These are phyloP conservation scores for Copsychus sechellarum DNA, from an alignment of 2,113 vertebrate genomes.

Conservation along the genomic window DNA sequence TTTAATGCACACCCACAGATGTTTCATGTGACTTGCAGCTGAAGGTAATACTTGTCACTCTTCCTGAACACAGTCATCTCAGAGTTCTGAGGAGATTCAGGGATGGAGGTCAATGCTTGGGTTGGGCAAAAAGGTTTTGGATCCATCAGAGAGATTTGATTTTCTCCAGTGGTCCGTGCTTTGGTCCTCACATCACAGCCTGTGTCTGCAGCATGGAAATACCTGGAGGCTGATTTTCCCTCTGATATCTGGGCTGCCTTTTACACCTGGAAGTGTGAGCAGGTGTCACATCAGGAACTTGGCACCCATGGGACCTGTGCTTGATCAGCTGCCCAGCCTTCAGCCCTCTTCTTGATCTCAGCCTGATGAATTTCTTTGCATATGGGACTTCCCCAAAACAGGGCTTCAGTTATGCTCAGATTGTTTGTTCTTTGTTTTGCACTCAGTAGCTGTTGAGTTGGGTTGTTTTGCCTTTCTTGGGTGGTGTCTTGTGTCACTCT, in stretches of 20 bases:
- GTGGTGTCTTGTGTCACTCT: not conserved
- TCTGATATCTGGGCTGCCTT: not conserved
- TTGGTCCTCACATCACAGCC: not conserved
- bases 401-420: not conserved
- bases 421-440: not conserved
- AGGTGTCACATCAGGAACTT: not conserved
- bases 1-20: constrained; percentile 46
- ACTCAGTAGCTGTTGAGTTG: not conserved
- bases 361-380: not conserved
- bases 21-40: constrained; percentile 11
- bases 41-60: not conserved
- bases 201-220: not conserved
- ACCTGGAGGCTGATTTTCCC: not conserved
- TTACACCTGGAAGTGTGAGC: not conserved
- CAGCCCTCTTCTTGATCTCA: not conserved
- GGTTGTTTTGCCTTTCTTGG: not conserved
- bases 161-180: not conserved
- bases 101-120: not conserved
- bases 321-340: not conserved
- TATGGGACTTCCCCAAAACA: not conserved
- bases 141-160: not conserved
- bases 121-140: not conserved
- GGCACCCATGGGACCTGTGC: not conserved
- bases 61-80: not conserved
- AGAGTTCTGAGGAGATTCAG: not conserved